Conservation (phyloP, 35 echinoderm and acorn worm genomes). For the Lytechinus variegatus region DNA sequence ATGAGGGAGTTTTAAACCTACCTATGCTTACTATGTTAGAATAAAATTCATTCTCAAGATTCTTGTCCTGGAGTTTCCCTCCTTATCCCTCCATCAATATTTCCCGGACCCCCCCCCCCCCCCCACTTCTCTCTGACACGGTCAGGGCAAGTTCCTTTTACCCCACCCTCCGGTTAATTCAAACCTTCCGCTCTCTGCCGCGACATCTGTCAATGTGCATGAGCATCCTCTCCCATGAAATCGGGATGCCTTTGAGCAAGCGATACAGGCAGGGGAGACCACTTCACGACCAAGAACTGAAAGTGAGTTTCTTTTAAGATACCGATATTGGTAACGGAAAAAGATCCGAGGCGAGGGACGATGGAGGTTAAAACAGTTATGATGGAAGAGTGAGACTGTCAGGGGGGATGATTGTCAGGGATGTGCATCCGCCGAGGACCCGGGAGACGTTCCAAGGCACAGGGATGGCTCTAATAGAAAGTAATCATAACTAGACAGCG, state of each 20-base stretch:
- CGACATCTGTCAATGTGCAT: background rate
- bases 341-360: background rate
- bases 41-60: too few relatives aligned
- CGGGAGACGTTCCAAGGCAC: background rate
- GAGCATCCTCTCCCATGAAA: background rate
- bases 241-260: constrained; percentile 7
- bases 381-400: background rate
- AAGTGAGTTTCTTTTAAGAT: background rate
- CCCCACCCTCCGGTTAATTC: background rate
- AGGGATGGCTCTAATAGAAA: background rate
- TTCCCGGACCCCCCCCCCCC: background rate
- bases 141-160: background rate
- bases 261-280: background rate
- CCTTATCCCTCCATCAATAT: background rate
- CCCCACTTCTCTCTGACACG: background rate
- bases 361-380: background rate
- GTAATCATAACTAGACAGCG: background rate
- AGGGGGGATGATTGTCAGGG: background rate
- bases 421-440: background rate
- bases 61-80: too few relatives aligned
- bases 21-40: too few relatives aligned
- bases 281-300: background rate
- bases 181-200: background rate
- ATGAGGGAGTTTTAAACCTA: too few relatives aligned
- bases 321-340: background rate